phyloP scores from a whole-genome alignment of 1,140 invertebrate species.

The Aphelinus certus region DNA sequence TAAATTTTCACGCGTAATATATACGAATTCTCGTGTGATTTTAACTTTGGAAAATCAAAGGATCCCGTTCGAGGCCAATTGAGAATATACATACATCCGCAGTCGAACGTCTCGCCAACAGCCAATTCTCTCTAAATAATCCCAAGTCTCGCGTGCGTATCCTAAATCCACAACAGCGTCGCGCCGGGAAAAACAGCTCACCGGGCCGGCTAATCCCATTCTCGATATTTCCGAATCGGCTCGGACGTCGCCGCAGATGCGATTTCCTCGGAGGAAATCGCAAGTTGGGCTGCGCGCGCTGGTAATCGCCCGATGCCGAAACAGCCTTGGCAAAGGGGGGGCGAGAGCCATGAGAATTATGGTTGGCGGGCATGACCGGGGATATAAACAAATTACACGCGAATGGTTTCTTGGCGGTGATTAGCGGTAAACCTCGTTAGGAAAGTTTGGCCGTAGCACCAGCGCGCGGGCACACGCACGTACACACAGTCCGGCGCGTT shows the following conservation, averaged over 20 bases:
- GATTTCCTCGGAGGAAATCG: slow-evolving; percentile 11
- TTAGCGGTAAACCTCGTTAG: slow-evolving; percentile 61
- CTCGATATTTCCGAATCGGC: slow-evolving; percentile 4
- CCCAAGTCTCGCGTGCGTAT: too few species aligned
- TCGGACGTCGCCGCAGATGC: neutral
- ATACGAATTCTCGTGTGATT: too few species aligned
- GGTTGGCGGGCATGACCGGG: slow-evolving; percentile 50
- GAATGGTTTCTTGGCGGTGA: slow-evolving; percentile 60
- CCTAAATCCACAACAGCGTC: too few species aligned
- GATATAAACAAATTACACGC: slow-evolving; percentile 62
- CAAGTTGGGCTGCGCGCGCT: neutral
- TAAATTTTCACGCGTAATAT: too few species aligned
- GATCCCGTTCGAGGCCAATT: too few species aligned
- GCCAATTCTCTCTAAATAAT: neutral
- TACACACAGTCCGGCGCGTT: too few species aligned
- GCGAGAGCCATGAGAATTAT: slow-evolving; percentile 51
- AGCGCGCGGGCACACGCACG: slow-evolving; percentile 9
- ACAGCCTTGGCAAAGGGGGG: slow-evolving; percentile 11
- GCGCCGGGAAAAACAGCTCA: too few species aligned
- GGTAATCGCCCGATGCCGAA: neutral
- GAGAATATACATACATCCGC: too few species aligned
- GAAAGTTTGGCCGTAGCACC: slow-evolving; percentile 48
- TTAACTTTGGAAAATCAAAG: too few species aligned
- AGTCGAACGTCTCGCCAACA: neutral
- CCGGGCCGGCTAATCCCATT: neutral